Base-by-base conservation (phyloP, 2,113 vertebrate genomes). In the Labrus mixtus region DNA sequence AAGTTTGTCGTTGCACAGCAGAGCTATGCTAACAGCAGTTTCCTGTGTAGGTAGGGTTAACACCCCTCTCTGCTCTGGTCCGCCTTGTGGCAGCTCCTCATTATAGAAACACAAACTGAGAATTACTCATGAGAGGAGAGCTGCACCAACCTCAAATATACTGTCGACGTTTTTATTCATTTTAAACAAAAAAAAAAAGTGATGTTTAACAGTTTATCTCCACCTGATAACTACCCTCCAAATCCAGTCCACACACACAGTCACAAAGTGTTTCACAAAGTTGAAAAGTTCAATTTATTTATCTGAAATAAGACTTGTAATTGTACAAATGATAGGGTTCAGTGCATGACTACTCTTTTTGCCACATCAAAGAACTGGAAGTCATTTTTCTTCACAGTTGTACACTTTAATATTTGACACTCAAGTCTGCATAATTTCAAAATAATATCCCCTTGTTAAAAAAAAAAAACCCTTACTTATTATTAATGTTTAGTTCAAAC, bases 1-100 rank as follows among this genome's bases (percentile, higher is more conserved):
- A 16, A 2, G 43, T 3, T 13, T 17, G 39, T 20, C 3, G 22
- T 22, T 6, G 5, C 57, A 16, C 8, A n/a, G 37, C 55, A 62
- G 36, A 23, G 11, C 16, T 11, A 17, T 6, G 64, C 64, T 39
- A 15, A 54, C 8, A 56, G 68, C 57, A 22, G 60, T 10, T 57
- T 59, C 13, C 59, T 58, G 13, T 51, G 22, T 16, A 39, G 36
- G 62, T 19, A 33, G 37, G 37, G 72, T 73, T 20, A 79, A 83
- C 76, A 78, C 22, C 45, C 43, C 36, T 20, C 10, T 55, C 65
- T 12, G 17, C 64, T 81, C 61, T 20, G 64, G 17, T 57, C 64
- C 19, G 59, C 67, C 43, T 73, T 15, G 22, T 25, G 25, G 29
- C 29, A 33, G 29, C 6, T 6, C 29, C 2, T 25, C 3, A 25